Evolutionary conservation across 2,797 vertebrate species (phyloP), one percentile per base, ranked within the genome.

Genomic region (Amazonetta brasiliensis): DNA sequence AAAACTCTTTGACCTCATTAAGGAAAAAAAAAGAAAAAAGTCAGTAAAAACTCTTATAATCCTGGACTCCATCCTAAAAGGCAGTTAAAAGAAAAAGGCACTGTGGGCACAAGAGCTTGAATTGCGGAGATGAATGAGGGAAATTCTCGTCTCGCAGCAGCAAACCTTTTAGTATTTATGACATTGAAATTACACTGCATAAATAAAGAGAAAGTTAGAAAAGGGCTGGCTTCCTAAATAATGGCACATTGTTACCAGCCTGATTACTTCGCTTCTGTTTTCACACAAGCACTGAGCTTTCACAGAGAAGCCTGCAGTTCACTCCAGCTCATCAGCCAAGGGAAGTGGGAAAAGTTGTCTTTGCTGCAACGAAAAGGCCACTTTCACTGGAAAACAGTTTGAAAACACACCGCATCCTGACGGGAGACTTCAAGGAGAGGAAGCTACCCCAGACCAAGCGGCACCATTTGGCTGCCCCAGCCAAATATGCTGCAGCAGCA

Each of bases 111-210:
- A 69, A 81, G 84, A 28, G 83, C 91, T 94, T 97, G 97, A 96
- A 96, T 91, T 97, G 96, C 93, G 41, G 58, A 97, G 97, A 96
- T 96, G 96, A 98, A 97, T 72, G 96, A 97, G 92, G 87, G 94
- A 96, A 96, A 90, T 95, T 96, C 93, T 95, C 69, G 7, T 97
- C 89, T 96, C 97, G 86, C 97, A 97, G 97, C 84, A 9, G 97
- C 97, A 93, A 97, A 97, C 95, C 96, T 97, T 96, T 97, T 95
- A 97, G 96, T 97, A 96, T 97, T 98, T 97, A 97, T 95, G 97
- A 96, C 97, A 97, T 50, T 96, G 95, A 97, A 97, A 97, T 97
- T 91, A 96, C 92, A 66, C 80, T 79, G 81, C 95, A 95, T 73
- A 96, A 97, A 97, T 96, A 97, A 95, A 97, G 80, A 82, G 54